Evolutionary conservation across 2,888 invertebrate species (phyloP).

Genomic region (Rhamphomyia laevipes): DNA sequence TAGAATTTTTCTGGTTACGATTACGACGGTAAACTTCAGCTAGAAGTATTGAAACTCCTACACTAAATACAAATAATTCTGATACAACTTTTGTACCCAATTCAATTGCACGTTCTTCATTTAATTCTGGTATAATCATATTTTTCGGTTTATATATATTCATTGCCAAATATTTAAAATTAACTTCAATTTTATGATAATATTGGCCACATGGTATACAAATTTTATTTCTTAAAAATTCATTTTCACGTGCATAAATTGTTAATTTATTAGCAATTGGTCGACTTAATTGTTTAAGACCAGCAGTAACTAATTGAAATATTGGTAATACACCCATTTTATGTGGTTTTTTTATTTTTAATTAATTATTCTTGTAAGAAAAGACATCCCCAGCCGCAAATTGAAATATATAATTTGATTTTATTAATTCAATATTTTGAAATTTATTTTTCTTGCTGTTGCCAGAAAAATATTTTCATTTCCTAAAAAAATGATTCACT

Average conservation of each 20-base stretch:
- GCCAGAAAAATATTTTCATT: too few species aligned
- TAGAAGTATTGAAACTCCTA: too few species aligned
- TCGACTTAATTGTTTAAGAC: not conserved
- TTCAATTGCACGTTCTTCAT: not conserved
- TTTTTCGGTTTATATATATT: not conserved
- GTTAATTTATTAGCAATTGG: not conserved
- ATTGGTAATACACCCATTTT: not conserved
- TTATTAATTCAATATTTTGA: too few species aligned
- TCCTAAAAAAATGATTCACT: too few species aligned
- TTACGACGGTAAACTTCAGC: too few species aligned
- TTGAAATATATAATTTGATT: too few species aligned
- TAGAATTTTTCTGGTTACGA: too few species aligned
- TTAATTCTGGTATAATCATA: not conserved
- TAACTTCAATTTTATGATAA: not conserved
- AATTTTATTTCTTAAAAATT: not conserved
- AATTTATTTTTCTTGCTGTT: too few species aligned
- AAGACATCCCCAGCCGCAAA: too few species aligned
- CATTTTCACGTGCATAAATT: not conserved
- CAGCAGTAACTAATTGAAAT: not conserved
- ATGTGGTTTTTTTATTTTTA: too few species aligned
- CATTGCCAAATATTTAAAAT: not conserved
- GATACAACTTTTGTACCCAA: not conserved
- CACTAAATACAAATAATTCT: too few species aligned
- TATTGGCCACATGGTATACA: not conserved
- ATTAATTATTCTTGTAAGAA: too few species aligned